phyloP scores from a whole-genome alignment of 1,140 invertebrate genomes.

The Chironomus striatipennis region DNA sequence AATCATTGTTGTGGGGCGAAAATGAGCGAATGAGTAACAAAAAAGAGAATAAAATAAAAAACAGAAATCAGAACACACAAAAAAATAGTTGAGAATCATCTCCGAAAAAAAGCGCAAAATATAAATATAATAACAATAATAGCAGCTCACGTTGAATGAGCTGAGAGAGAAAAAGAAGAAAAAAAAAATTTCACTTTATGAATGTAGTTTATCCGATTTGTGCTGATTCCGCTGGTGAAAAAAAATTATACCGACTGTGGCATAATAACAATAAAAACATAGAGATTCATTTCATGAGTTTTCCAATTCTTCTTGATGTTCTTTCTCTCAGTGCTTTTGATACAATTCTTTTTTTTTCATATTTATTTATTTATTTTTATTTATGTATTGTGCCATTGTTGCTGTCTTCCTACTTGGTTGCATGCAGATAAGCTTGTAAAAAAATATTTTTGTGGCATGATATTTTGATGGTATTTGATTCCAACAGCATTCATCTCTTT shows the following conservation, averaged over 20 bases:
- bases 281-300: neutral
- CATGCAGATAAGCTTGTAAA: too few species aligned
- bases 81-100: conserved; percentile 10
- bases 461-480: too few species aligned
- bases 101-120: neutral
- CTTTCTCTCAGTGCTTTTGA: neutral
- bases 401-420: too few species aligned
- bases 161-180: conserved; percentile 7
- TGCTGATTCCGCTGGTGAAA: conserved; percentile 17
- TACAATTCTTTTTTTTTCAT: neutral
- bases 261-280: conserved; percentile 3
- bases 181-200: conserved; percentile 8
- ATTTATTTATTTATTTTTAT: neutral
- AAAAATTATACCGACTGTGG: neutral
- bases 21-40: neutral
- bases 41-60: conserved; percentile 16
- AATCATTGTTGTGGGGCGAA: conserved; percentile 6
- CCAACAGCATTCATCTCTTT: too few species aligned
- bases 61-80: neutral
- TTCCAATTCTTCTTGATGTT: conserved; percentile 5
- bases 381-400: neutral
- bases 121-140: neutral
- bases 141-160: neutral
- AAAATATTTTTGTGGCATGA: too few species aligned
- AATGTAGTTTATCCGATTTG: conserved; percentile 22